Base-by-base conservation (phyloP, 2,113 vertebrate genomes). In the Ellobius talpinus region DNA sequence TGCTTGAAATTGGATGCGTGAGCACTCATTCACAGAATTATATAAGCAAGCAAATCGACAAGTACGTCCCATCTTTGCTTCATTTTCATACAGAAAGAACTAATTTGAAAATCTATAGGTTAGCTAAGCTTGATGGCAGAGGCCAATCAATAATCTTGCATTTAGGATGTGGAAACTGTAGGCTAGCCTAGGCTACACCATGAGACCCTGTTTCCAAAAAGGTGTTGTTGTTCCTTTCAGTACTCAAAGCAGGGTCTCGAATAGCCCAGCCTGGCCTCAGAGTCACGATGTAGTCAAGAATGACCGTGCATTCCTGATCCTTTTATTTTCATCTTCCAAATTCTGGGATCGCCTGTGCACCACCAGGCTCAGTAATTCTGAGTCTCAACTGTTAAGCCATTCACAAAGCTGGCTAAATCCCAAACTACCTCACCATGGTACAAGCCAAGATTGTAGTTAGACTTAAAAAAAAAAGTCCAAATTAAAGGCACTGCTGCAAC, bases 1-100 rank as follows among this genome's bases (percentile, higher is more conserved):
- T 97, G 98, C 98, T 97, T 98, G 99, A 98, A 99, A 99, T 96
- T 96, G 96, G 98, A 99, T 97, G 97, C 98, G 90, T 23, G 81
- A 94, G 96, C 96, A 92, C 97, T 95, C 97, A 93, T 86, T 98
- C 98, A 98, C 55, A 76, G 90, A 97, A 97, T 79, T 33, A 33
- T 79, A 73, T 55, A 87, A 92, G 39, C 91, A 33, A 70, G 94
- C 79, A 93, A 26, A 68, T 24, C n/a, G 68, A 33, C 65, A 86
- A 65, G 33, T 76, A 90, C 31, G 96, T 91, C 82, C 82, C 45
- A 90, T 26, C 16, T 65, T 94, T 87, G 58, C 58, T 94, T 7
- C 50, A 68, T 9, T 70, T 86, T 61, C n/a, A n/a, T 45, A 19
- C 66, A 39, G 39, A 55, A 96, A 91, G 29, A 92, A 55, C 73